A percentile compares a stretch with the other conserved stretches of the same genome.
These are phyloP conservation scores for Jacana jacana DNA, from an alignment of 2,113 vertebrate species.

Conservation along the genomic window DNA sequence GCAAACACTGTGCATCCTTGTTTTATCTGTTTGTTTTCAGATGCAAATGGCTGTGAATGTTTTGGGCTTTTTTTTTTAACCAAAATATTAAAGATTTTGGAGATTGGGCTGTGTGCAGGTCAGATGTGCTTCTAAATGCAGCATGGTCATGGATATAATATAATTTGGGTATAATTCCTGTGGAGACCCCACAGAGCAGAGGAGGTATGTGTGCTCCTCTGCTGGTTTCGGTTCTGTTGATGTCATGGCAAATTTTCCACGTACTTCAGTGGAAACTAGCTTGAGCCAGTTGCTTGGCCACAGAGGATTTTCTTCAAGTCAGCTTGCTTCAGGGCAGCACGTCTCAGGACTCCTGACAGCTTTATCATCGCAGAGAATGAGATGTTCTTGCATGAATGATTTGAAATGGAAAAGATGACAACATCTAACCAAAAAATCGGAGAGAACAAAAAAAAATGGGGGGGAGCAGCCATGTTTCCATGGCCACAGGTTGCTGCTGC, in stretches of 20 bases:
- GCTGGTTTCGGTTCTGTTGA: not conserved
- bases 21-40: not conserved
- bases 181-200: not conserved
- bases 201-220: not conserved
- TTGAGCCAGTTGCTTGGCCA: not conserved
- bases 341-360: not conserved
- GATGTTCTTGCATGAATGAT: conserved; percentile 1
- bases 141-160: not conserved
- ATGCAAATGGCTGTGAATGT: not conserved
- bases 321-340: not conserved
- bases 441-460: not conserved
- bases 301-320: not conserved
- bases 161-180: not conserved
- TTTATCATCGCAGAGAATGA: not conserved
- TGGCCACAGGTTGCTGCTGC: not conserved
- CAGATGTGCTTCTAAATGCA: not conserved
- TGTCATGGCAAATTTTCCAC: not conserved
- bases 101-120: not conserved
- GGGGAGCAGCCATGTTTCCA: not conserved
- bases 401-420: conserved; percentile 36
- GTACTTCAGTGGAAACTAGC: not conserved
- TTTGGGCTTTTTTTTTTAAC: not conserved
- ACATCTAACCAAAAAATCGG: not conserved
- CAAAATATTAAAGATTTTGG: not conserved
- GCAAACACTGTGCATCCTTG: not conserved